Percentiles rank a stretch among this genome's conserved stretches.
Conservation (phyloP, 2,797 vertebrate species). For the Coracias cyanogaster region DNA sequence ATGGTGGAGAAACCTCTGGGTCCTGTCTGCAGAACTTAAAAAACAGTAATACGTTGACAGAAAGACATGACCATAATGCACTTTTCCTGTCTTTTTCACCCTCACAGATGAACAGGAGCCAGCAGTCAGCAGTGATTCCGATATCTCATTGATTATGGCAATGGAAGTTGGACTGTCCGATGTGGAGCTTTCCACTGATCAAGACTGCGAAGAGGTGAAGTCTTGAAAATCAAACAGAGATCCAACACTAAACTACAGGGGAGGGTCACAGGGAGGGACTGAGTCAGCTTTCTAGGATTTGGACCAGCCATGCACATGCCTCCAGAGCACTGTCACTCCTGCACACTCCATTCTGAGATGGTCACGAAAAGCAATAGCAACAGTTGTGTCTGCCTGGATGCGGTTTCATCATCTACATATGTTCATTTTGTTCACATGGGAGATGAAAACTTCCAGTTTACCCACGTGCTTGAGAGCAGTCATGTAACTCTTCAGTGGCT, state of each 20-base stretch:
- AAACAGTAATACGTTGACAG: accelerated
- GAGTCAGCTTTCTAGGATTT: slow-evolving; percentile 56
- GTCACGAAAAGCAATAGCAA: slow-evolving; percentile 82
- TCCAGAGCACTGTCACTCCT: slow-evolving; percentile 74
- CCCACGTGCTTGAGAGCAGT: slow-evolving; percentile 12
- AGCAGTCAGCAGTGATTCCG: slow-evolving; percentile 91
- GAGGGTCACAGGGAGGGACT: slow-evolving; percentile 45
- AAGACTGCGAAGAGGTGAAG: slow-evolving; percentile 87
- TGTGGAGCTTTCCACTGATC: slow-evolving; percentile 87
- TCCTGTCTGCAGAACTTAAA: neutral
- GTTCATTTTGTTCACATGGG: slow-evolving; percentile 48
- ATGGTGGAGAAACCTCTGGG: neutral
- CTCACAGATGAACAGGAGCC: slow-evolving; percentile 89
- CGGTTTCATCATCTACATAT: slow-evolving; percentile 39
- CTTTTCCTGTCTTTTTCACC: slow-evolving; percentile 29
- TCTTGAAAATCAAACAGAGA: slow-evolving; percentile 78
- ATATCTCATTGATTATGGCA: slow-evolving; percentile 89
- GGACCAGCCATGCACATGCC: slow-evolving; percentile 59
- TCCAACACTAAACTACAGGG: slow-evolving; percentile 13
- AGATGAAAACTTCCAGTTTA: slow-evolving; percentile 32
- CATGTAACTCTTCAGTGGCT: slow-evolving; percentile 62
- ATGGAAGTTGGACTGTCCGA: slow-evolving; percentile 88
- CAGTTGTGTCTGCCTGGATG: slow-evolving; percentile 68
- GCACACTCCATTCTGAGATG: slow-evolving; percentile 64
- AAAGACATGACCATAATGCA: neutral